Percentiles rank a stretch among this genome's conserved stretches.
Evolutionary conservation across 1,140 invertebrate genomes (phyloP).

Genomic region (Zaprionus vittiger): DNA sequence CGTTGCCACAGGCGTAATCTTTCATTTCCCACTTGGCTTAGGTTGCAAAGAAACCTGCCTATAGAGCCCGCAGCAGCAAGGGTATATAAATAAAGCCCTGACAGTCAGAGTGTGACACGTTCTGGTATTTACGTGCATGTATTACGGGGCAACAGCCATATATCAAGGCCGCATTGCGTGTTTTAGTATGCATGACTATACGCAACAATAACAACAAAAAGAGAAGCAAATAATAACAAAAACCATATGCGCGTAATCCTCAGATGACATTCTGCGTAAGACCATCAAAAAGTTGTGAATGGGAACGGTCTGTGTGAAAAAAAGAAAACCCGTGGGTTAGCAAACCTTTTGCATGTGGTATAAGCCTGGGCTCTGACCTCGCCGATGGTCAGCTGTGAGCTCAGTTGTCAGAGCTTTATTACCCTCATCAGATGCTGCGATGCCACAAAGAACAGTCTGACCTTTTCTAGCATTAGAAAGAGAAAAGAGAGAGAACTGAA

Average conservation of each 20-base stretch:
- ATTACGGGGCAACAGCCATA: constrained; percentile 34
- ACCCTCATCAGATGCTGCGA: constrained; percentile 58
- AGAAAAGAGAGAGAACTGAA: background rate
- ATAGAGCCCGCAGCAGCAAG: background rate
- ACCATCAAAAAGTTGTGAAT: constrained; percentile 37
- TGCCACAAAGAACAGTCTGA: constrained; percentile 36
- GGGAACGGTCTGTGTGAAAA: background rate
- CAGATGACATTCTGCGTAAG: constrained; percentile 48
- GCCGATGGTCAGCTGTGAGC: constrained; percentile 23
- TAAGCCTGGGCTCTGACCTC: background rate
- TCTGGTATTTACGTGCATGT: constrained; percentile 42
- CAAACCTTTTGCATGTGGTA: constrained; percentile 30
- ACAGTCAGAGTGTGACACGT: constrained; percentile 37
- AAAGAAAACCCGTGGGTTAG: background rate
- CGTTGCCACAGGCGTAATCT: constrained; percentile 1
- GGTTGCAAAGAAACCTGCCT: background rate
- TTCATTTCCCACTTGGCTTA: constrained; percentile 11
- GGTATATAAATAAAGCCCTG: constrained; percentile 18
- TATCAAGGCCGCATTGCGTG: constrained; percentile 35
- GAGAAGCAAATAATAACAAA: constrained; percentile 6
- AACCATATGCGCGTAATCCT: constrained; percentile 51
- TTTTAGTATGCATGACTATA: constrained; percentile 26
- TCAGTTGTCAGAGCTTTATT: constrained; percentile 52
- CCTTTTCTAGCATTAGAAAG: constrained; percentile 51
- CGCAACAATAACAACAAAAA: constrained; percentile 10